These are phyloP conservation scores for Sus cebifrons DNA, from an alignment of 2,797 vertebrate species.

Conservation along the genomic window DNA sequence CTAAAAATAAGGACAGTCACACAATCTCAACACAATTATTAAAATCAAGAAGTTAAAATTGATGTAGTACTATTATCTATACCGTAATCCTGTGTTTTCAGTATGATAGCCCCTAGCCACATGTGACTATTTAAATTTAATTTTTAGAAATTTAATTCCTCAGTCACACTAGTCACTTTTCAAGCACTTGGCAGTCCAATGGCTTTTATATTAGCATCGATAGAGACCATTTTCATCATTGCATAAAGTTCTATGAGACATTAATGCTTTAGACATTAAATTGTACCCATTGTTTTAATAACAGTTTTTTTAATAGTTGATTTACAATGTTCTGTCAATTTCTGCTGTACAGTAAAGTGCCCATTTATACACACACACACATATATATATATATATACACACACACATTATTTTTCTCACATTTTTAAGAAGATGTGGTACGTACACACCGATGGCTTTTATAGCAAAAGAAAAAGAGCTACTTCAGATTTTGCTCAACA, in stretches of 20 bases:
- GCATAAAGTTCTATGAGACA: background rate
- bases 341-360: too few species aligned
- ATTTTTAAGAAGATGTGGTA: too few species aligned
- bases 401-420: too few species aligned
- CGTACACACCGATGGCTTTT: background rate
- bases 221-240: background rate
- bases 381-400: too few species aligned
- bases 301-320: background rate
- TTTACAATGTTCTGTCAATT: too few species aligned
- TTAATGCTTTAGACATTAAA: background rate
- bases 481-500: background rate
- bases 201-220: background rate
- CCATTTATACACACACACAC: too few species aligned
- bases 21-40: background rate
- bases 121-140: constrained; percentile 43
- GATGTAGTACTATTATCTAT: background rate
- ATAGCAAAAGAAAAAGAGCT: constrained; percentile 15
- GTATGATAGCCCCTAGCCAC: background rate
- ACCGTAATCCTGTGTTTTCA: background rate
- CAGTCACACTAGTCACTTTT: background rate
- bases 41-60: constrained; percentile 2
- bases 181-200: background rate
- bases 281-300: background rate
- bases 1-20: constrained; percentile 20
- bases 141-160: constrained; percentile 54